Percentiles rank a stretch among this genome's conserved stretches.
Evolutionary conservation across 2,797 vertebrate genomes (phyloP).

Genomic region (Pitangus sulphuratus): DNA sequence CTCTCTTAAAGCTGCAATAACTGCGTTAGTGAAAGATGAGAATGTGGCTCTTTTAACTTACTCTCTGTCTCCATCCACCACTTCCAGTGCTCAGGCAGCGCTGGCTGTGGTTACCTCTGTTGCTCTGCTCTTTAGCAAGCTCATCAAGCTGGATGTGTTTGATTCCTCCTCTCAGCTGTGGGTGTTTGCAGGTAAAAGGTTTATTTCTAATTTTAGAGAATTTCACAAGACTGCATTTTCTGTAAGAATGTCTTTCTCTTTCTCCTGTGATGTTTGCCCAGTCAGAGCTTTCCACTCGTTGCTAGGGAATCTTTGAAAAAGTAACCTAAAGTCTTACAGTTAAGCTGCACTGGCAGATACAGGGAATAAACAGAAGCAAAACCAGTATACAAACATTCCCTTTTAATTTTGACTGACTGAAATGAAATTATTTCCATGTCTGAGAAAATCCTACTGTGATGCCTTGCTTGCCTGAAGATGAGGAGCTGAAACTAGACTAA

Average conservation of each 20-base stretch:
- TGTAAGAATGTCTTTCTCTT: not conserved
- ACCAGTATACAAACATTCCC: not conserved
- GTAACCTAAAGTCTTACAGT: not conserved
- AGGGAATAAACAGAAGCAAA: not conserved
- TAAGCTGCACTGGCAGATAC: not conserved
- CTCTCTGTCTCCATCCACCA: not conserved
- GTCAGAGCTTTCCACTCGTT: not conserved
- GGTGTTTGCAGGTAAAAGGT: constrained; percentile 28
- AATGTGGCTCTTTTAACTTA: not conserved
- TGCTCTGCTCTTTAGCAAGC: not conserved
- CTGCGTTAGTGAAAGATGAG: constrained; percentile 32
- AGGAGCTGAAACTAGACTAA: constrained; percentile 18
- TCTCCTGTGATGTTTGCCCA: accelerated
- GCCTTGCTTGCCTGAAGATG: not conserved
- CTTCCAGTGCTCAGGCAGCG: not conserved
- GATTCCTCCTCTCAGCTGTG: not conserved
- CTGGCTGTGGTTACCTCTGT: not conserved
- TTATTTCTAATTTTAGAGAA: not conserved
- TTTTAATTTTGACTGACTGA: not conserved
- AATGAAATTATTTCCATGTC: not conserved
- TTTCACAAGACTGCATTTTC: not conserved
- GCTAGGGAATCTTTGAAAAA: not conserved
- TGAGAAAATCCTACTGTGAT: not conserved
- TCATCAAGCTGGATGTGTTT: not conserved
- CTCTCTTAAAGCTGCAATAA: constrained; percentile 39